Evolutionary conservation across 2,888 invertebrate genomes (phyloP), one percentile per base, ranked within the genome.

Genomic region (Drosophila fulvimacula): DNA sequence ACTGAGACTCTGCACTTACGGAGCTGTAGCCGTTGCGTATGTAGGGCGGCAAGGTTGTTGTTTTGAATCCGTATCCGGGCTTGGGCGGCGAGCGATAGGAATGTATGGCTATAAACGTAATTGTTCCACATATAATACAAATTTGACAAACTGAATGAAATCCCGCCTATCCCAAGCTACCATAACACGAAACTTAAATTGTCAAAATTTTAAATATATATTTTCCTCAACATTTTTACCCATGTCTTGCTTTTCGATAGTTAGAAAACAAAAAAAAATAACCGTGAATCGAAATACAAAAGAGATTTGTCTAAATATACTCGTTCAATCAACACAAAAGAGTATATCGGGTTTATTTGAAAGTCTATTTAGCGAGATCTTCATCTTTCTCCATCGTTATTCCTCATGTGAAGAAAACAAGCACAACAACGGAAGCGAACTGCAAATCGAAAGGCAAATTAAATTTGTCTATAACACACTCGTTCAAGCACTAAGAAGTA

Each of bases 41-140:
- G 88, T 93, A 93, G 89, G 95, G 94, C 84, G 96, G 96, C 93
- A 96, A 94, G 89, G 96, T 96, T 92, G 95, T 94, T 87, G 95
- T 94, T 93, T 96, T 95, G 92, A 95, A 94, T 92, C 95, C 95
- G 93, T 95, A 96, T 92, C 96, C 97, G 87, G 96, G 96, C 93
- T 96, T 96, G 89, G 96, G 96, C 90, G 95, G 95, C 94, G 94
- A 94, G 90, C 95, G 93, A 90, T 92, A 92, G 91, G 92, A 92
- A 92, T 93, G 92, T 91, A 92, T 92, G 91, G 92, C 92, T 93
- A 88, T 81, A 86, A 89, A 75, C 85, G 82, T 84, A 81, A 79
- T 78, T 68, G 78, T 76, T 79, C 75, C 79, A 70, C 76, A 76
- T 82, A 82, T 72, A 70, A 82, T 59, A 61, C 44, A 61, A 52